These are phyloP conservation scores for Coracopsis vasa DNA, from an alignment of 2,113 vertebrate species.

Conservation along the genomic window DNA sequence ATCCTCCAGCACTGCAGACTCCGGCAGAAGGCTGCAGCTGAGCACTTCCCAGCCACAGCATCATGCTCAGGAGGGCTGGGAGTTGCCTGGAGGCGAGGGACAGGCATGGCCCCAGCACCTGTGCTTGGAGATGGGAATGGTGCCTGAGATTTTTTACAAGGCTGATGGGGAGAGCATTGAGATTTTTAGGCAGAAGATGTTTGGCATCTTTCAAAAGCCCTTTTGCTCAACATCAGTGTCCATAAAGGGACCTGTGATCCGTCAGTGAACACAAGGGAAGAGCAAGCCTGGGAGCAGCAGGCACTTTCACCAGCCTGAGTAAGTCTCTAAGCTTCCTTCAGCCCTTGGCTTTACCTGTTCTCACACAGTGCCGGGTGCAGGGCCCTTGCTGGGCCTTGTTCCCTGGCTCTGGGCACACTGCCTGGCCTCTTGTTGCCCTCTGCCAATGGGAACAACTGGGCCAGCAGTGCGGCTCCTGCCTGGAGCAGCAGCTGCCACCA, in stretches of 20 bases:
- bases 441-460: background rate
- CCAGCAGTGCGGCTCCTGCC: background rate
- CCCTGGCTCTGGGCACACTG: background rate
- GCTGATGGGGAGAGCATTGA: background rate
- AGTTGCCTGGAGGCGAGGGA: background rate
- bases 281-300: background rate
- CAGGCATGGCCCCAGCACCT: accelerated
- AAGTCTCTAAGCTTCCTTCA: background rate
- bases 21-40: background rate
- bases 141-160: background rate
- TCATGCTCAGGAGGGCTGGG: background rate
- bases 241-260: background rate
- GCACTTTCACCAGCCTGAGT: background rate
- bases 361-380: background rate
- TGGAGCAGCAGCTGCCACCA: background rate
- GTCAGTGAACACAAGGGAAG: background rate
- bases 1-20: background rate
- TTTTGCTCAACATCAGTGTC: background rate
- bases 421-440: background rate
- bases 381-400: background rate
- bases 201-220: background rate
- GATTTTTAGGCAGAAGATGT: background rate
- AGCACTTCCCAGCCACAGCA: background rate
- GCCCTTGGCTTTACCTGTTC: background rate
- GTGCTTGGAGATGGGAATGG: background rate